Evolutionary conservation across 2,888 invertebrate genomes (phyloP).

Genomic region (Galeopsomyia nigrocyanea): DNA sequence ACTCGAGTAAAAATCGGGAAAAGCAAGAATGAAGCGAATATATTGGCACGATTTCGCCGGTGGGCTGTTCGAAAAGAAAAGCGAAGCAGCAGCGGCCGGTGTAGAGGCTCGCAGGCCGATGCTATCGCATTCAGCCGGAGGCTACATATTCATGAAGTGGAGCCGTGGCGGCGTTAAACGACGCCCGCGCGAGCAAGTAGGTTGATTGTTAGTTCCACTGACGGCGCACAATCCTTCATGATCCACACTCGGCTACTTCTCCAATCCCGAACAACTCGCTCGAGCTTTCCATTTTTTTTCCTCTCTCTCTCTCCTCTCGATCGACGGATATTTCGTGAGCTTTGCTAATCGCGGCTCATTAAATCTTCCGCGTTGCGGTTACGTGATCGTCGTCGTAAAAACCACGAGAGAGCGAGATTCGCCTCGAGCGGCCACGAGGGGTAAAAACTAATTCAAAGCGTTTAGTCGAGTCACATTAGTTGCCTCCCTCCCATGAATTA

Average conservation of each 20-base stretch:
- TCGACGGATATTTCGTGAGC: background rate
- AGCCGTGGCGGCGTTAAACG: conserved; percentile 41
- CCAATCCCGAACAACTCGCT: background rate
- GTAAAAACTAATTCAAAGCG: no score
- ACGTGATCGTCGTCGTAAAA: no score
- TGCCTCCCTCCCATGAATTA: no score
- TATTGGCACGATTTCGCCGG: conserved; percentile 24
- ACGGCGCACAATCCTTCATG: background rate
- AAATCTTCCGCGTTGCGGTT: no score
- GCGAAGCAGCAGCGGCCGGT: background rate
- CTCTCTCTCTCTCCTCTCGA: background rate
- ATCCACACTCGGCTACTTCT: no score
- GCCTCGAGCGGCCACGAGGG: no score
- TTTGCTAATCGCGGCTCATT: no score
- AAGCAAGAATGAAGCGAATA: background rate
- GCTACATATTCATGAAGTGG: conserved; percentile 50
- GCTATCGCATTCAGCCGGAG: conserved; percentile 24
- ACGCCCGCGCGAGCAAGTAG: conserved; percentile 52
- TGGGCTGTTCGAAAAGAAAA: conserved; percentile 7
- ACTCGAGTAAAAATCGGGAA: no score
- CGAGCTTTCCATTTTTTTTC: background rate
- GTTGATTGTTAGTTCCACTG: conserved; percentile 51
- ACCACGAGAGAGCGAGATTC: no score
- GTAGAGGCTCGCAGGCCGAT: background rate
- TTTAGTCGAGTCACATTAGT: no score